phyloP scores from a whole-genome alignment of 2,113 vertebrate species.

The Propithecus coquereli region DNA sequence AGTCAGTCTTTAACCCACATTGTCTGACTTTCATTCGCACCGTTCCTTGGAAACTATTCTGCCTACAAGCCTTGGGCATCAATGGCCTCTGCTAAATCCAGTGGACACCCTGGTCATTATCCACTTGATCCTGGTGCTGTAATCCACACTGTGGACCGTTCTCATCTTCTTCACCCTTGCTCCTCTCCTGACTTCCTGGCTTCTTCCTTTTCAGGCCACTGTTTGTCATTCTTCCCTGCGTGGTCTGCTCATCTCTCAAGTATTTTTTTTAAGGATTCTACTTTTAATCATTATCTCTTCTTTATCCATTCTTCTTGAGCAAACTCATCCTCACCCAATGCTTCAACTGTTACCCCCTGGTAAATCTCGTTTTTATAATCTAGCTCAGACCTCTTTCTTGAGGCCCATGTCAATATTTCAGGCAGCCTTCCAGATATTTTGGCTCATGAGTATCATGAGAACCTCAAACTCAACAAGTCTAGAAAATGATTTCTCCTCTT shows the following conservation, averaged over 20 bases:
- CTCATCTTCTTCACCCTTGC: neutral
- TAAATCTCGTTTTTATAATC: neutral
- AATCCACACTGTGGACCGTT: neutral
- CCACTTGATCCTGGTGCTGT: no score
- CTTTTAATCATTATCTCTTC: neutral
- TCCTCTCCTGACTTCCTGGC: neutral
- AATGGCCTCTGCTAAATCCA: neutral
- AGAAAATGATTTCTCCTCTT: neutral
- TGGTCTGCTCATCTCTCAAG: neutral
- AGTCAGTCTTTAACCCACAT: neutral
- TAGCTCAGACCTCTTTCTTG: neutral
- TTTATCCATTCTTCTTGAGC: neutral
- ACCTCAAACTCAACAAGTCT: neutral
- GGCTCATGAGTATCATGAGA: neutral
- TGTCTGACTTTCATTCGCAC: neutral
- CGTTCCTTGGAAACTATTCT: neutral
- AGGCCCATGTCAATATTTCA: neutral
- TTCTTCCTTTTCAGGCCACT: neutral
- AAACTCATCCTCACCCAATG: neutral
- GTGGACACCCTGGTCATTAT: no score
- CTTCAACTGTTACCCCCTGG: neutral
- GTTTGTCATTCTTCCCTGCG: neutral
- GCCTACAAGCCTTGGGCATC: rapidly evolving
- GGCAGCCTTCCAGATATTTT: neutral
- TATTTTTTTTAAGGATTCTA: neutral